These are phyloP conservation scores for Embidobia sp. DNA, from an alignment of 2,888 invertebrate genomes.

Conservation along the genomic window DNA sequence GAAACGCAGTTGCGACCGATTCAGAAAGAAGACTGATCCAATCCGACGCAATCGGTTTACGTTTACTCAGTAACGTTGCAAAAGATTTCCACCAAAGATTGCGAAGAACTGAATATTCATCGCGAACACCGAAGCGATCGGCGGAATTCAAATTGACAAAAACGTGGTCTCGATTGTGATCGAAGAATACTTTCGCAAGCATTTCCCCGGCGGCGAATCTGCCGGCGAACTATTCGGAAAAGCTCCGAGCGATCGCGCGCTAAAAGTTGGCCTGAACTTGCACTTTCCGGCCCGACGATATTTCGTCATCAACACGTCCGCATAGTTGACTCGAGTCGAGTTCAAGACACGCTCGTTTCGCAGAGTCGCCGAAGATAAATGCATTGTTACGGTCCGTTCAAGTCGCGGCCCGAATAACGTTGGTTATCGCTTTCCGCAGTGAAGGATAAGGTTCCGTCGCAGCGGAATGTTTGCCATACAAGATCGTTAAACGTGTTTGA, in stretches of 20 bases:
- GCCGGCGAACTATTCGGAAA: constrained; percentile 1
- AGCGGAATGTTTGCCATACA: neutral
- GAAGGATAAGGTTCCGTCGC: constrained; percentile 4
- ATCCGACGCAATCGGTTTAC: no score
- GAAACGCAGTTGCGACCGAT: no score
- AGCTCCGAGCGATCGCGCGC: neutral
- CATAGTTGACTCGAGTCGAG: constrained; percentile 1
- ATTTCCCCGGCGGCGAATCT: no score
- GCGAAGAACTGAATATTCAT: no score
- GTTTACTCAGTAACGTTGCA: no score
- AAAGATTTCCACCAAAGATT: no score
- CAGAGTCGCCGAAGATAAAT: constrained; percentile 15
- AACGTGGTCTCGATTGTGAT: no score
- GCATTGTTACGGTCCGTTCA: constrained; percentile 2
- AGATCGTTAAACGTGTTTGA: constrained; percentile 1
- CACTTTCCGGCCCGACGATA: neutral
- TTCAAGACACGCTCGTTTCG: constrained; percentile 20
- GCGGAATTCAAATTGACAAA: neutral
- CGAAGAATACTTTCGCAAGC: no score
- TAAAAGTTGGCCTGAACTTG: neutral
- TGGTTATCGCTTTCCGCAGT: constrained; percentile 11
- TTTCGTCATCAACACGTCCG: neutral
- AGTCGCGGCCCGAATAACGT: neutral
- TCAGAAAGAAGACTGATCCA: no score
- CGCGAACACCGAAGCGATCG: neutral